Conservation (phyloP, 2,888 invertebrate genomes). For the Drosophila formosana region DNA sequence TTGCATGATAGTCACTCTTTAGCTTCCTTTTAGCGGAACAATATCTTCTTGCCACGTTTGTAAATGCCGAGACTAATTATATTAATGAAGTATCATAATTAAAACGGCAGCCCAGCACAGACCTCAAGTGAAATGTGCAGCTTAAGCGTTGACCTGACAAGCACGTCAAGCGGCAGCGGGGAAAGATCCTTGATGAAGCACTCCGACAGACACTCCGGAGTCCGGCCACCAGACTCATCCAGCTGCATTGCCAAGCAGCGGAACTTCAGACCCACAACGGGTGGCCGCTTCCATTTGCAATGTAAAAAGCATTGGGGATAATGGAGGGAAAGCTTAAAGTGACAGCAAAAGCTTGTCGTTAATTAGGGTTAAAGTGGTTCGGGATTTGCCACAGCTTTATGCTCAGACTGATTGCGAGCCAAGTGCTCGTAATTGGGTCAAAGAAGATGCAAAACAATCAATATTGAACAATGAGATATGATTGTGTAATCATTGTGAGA, state of each 20-base stretch:
- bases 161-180: neutral
- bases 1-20: neutral
- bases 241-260: slow-evolving; percentile 15
- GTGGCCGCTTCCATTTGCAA: slow-evolving; percentile 18
- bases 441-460: neutral
- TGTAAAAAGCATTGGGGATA: slow-evolving; percentile 29
- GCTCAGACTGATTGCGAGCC: slow-evolving; percentile 24
- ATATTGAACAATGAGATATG: neutral
- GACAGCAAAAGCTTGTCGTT: slow-evolving; percentile 44
- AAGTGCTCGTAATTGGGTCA: slow-evolving; percentile 17
- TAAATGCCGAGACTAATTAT: slow-evolving; percentile 48
- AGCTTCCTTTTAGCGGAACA: neutral
- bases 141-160: slow-evolving; percentile 30
- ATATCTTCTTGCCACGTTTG: neutral
- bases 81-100: slow-evolving; percentile 66
- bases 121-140: slow-evolving; percentile 30
- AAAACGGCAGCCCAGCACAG: slow-evolving; percentile 40
- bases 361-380: slow-evolving; percentile 60
- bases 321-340: slow-evolving; percentile 21
- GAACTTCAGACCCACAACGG: slow-evolving; percentile 30
- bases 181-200: slow-evolving; percentile 10
- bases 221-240: slow-evolving; percentile 7
- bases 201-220: slow-evolving; percentile 11
- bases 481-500: neutral
- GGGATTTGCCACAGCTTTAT: slow-evolving; percentile 7